A percentile compares a stretch with the other conserved stretches of the same genome.
Evolutionary conservation across 2,888 invertebrate species (phyloP).

Genomic region (Thyatira batis): DNA sequence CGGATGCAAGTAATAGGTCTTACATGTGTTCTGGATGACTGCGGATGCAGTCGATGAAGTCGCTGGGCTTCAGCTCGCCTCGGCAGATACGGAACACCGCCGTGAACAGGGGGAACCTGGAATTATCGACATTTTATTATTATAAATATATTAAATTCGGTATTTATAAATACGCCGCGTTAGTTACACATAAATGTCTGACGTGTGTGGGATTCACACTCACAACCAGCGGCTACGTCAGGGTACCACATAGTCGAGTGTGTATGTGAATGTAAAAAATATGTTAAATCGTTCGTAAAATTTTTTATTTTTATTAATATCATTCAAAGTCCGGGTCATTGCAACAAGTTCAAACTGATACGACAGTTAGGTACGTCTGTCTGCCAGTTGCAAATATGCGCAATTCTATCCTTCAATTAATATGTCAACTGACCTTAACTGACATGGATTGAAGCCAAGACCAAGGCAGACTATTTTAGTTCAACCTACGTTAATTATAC

Average conservation of each 20-base stretch:
- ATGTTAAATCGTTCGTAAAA: neutral
- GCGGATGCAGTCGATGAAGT: constrained; percentile 95
- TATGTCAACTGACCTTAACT: constrained; percentile 52
- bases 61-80: constrained; percentile 88
- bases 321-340: neutral
- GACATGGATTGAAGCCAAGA: constrained; percentile 66
- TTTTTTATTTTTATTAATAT: neutral
- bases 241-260: no score
- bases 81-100: constrained; percentile 97
- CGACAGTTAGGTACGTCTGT: neutral
- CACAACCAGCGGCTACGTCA: no score
- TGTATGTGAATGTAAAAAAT: neutral
- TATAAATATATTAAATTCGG: neutral
- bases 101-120: constrained; percentile 97
- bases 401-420: constrained; percentile 31
- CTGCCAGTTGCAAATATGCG: neutral
- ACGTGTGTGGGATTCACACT: no score
- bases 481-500: constrained; percentile 37
- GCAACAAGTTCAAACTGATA: neutral
- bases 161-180: no score
- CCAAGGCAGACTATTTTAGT: constrained; percentile 65
- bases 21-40: constrained; percentile 99
- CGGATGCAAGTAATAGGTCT: constrained; percentile 71
- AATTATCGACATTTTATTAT: constrained; percentile 2
- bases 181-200: no score